Evolutionary conservation across 2,888 invertebrate species (phyloP).

Genomic region (Lasius fuliginosus): DNA sequence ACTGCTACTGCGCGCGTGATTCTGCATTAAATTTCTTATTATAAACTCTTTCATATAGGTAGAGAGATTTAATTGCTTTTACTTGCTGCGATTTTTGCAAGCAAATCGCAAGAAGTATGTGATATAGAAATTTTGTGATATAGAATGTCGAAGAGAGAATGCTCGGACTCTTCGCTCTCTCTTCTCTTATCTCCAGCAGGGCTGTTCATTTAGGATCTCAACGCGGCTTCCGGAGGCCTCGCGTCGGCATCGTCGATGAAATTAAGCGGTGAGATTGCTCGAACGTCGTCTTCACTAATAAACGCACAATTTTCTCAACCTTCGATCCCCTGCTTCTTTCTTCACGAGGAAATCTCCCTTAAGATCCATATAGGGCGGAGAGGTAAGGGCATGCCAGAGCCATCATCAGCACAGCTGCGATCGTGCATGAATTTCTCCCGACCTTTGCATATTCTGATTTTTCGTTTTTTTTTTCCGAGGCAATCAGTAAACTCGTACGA

Average conservation of each 20-base stretch:
- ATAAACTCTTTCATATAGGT: conserved; percentile 3
- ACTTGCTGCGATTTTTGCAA: conserved; percentile 6
- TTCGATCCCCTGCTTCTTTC: conserved; percentile 81
- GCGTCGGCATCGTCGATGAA: conserved; percentile 61
- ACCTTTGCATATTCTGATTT: conserved; percentile 41
- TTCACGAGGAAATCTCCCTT: conserved; percentile 59
- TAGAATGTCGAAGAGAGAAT: conserved; percentile 12
- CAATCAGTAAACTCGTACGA: not conserved
- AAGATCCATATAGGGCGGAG: conserved; percentile 40
- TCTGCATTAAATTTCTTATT: conserved; percentile 14
- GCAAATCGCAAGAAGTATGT: conserved; percentile 32
- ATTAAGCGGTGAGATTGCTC: conserved; percentile 58
- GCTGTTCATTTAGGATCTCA: conserved; percentile 53
- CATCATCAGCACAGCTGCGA: conserved; percentile 42
- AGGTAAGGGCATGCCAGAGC: conserved; percentile 43
- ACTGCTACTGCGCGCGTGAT: conserved; percentile 20
- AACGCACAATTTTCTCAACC: conserved; percentile 86
- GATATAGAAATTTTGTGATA: conserved; percentile 48
- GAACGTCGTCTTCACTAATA: conserved; percentile 83
- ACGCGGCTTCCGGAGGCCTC: conserved; percentile 52
- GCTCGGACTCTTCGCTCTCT: conserved; percentile 42
- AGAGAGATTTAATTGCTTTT: conserved; percentile 15
- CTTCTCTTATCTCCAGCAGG: conserved; percentile 36
- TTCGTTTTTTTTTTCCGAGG: conserved; percentile 8
- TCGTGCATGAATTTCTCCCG: conserved; percentile 36